Evolutionary conservation across 2,888 invertebrate species (phyloP).

Genomic region (Synergus japonicus): DNA sequence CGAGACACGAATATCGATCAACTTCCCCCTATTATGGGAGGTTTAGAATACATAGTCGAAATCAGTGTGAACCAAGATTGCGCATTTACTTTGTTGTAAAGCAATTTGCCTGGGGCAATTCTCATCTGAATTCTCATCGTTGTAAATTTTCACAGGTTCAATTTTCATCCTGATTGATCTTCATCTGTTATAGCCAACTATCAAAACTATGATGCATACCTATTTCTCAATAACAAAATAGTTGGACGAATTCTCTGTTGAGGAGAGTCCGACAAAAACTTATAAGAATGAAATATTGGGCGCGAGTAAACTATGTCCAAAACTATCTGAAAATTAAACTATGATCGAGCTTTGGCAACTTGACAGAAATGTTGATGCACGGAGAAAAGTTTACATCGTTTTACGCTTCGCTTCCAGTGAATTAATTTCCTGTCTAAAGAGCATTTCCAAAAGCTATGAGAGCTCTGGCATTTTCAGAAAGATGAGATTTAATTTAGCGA

Average conservation of each 20-base stretch:
- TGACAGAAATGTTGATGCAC: conserved; percentile 34
- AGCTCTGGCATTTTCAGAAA: not conserved
- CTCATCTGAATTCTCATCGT: not conserved
- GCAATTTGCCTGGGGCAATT: conserved; percentile 5
- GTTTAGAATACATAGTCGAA: conserved; percentile 14
- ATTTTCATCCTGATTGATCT: not conserved
- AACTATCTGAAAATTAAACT: conserved; percentile 31
- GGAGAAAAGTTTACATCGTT: conserved; percentile 27
- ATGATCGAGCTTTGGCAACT: conserved; percentile 28
- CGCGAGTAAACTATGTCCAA: conserved; percentile 5
- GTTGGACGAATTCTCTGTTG: not conserved
- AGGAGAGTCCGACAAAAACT: not conserved
- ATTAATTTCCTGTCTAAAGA: conserved; percentile 18
- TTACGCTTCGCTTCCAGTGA: conserved; percentile 23
- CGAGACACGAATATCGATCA: conserved; percentile 30
- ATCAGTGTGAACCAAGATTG: conserved; percentile 28
- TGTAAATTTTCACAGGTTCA: no score
- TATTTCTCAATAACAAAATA: not conserved
- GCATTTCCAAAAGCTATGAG: conserved; percentile 5
- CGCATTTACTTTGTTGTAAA: not conserved
- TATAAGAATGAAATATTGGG: not conserved
- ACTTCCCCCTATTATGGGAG: not conserved
- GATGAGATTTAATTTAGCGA: not conserved
- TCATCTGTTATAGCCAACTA: not conserved
- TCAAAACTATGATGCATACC: not conserved